Conservation (phyloP, 92 coral and sea anemone genomes). For the Parazoanthus swiftii region DNA sequence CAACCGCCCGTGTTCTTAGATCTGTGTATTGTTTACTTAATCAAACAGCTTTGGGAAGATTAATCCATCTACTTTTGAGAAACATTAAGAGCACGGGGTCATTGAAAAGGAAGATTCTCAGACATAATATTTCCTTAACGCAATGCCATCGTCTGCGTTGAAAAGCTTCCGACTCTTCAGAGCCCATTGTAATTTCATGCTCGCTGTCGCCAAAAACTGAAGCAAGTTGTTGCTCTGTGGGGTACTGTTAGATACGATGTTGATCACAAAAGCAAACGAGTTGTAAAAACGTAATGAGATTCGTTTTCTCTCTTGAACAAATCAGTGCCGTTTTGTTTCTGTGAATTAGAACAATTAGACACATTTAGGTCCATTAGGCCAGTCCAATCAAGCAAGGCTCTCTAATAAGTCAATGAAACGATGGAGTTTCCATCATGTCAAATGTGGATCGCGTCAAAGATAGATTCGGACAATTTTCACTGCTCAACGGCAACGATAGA, state of each 20-base stretch:
- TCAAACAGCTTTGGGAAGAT: conserved; percentile 31
- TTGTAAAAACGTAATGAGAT: neutral
- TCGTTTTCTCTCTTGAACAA: neutral
- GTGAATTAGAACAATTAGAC: conserved; percentile 17
- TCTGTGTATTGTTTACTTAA: conserved; percentile 29
- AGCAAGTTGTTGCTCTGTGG: neutral
- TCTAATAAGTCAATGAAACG: conserved; percentile 27
- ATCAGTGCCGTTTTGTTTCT: conserved; percentile 25
- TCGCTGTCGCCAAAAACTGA: too few species aligned
- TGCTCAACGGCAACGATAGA: neutral
- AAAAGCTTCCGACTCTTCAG: neutral
- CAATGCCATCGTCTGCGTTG: conserved; percentile 7
- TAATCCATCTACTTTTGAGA: conserved; percentile 25
- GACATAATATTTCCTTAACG: conserved; percentile 42
- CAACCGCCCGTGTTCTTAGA: neutral
- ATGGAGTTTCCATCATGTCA: conserved; percentile 19
- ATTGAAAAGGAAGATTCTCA: conserved; percentile 30
- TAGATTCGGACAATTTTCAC: neutral
- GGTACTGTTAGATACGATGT: neutral
- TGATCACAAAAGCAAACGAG: neutral
- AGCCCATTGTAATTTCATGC: neutral
- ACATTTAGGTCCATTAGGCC: conserved; percentile 8
- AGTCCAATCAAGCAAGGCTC: conserved; percentile 14
- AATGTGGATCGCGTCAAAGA: neutral
- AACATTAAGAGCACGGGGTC: conserved; percentile 36